phyloP scores from a whole-genome alignment of 2,113 vertebrate species.

The Podarcis cretensis region DNA sequence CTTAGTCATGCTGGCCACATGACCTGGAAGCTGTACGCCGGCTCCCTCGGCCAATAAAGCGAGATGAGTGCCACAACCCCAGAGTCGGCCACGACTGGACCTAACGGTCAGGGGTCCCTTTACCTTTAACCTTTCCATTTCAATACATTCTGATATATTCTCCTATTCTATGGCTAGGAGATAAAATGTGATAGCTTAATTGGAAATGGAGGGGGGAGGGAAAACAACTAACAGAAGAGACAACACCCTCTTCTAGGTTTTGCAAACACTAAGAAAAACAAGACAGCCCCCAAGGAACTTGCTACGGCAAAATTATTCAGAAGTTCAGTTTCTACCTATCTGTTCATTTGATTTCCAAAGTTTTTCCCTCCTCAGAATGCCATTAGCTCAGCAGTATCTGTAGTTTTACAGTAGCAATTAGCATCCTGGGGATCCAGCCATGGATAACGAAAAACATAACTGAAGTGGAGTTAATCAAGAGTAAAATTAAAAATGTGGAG shows the following conservation, averaged over 20 bases:
- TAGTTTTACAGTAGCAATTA: slow-evolving; percentile 70
- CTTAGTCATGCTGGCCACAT: no score
- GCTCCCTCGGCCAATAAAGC: no score
- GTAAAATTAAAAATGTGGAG: slow-evolving; percentile 68
- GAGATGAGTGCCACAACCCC: no score
- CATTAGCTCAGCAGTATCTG: slow-evolving; percentile 70
- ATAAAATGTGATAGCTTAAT: neutral
- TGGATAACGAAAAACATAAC: slow-evolving; percentile 68
- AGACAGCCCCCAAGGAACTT: neutral
- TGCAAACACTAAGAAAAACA: neutral
- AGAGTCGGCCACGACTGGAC: no score
- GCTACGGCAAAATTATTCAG: slow-evolving; percentile 5
- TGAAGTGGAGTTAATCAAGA: slow-evolving; percentile 69
- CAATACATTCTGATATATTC: neutral
- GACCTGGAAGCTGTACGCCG: no score
- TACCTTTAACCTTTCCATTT: neutral
- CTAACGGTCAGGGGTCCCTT: no score
- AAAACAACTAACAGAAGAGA: neutral
- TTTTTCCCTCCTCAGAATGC: slow-evolving; percentile 39
- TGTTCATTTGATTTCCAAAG: slow-evolving; percentile 31
- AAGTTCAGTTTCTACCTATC: slow-evolving; percentile 39
- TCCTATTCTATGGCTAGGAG: neutral
- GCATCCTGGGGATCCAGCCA: slow-evolving; percentile 66
- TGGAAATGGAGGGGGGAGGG: neutral
- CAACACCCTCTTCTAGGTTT: neutral